phyloP scores from a whole-genome alignment of 2,888 invertebrate genomes.

The Erpobdella octoculata region DNA sequence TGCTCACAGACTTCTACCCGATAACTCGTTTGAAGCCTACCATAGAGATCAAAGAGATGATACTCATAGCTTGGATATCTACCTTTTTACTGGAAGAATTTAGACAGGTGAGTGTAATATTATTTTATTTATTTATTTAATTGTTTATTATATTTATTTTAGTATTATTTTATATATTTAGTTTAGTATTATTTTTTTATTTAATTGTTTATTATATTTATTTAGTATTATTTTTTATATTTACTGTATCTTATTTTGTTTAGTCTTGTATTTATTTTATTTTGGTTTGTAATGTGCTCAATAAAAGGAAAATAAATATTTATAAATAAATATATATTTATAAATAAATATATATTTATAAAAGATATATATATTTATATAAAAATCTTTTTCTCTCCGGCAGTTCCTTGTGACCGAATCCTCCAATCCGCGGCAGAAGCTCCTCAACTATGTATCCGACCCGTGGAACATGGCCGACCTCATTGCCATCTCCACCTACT shows the following conservation, averaged over 20 bases:
- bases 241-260: too few relatives aligned
- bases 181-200: not conserved
- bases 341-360: too few relatives aligned
- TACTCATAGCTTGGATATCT: slow-evolving; percentile 11
- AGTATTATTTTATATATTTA: not conserved
- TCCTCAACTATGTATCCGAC: slow-evolving; percentile 10
- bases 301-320: too few relatives aligned
- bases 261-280: too few relatives aligned
- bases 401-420: slow-evolving; percentile 16
- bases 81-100: slow-evolving; percentile 23
- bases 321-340: too few relatives aligned
- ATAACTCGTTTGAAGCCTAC: not conserved
- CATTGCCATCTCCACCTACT: slow-evolving; percentile 6
- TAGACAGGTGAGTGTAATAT: not conserved
- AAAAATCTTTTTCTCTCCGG: too few relatives aligned
- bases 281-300: too few relatives aligned
- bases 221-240: too few relatives aligned
- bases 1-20: slow-evolving; percentile 21
- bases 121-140: not conserved
- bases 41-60: not conserved
- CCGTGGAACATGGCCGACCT: slow-evolving; percentile 19
- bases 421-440: slow-evolving; percentile 4
- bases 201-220: too few relatives aligned
- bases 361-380: too few relatives aligned
- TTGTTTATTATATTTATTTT: not conserved